Evolutionary conservation across 2,888 invertebrate genomes (phyloP), one percentile per base, ranked within the genome.

Genomic region (Synanthedon vespiformis): DNA sequence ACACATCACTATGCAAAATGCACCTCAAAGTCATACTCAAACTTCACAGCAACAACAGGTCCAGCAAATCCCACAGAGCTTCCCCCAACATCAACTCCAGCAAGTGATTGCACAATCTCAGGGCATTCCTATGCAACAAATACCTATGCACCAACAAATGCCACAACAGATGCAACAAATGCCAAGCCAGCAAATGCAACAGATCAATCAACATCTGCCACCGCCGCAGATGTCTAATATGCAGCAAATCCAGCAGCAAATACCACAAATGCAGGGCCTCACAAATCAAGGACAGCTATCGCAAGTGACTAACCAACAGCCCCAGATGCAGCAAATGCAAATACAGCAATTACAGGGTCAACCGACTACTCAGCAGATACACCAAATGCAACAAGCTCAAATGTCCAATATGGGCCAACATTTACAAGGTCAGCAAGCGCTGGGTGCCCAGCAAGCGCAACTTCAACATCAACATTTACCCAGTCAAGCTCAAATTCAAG

Each of bases 151-250:
- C 55, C 88, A 88, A 60, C 87, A 84, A 61, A 83, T 86, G 67
- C 84, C 88, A 14, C 89, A 89, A 61, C 88, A 88, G 62, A 81
- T 88, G 80, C 87, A 88, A 62, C 88, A 87, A 67, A 86, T 87
- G 58, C 86, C 87, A 52, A 84, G 86, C 58, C 86, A 86, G 65
- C 88, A 88, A 72, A 85, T 88, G 81, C 90, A 77, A 69, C 89
- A 79, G 74, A 83, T 88, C 61, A 74, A 78, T 60, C 86, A 86
- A 62, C 86, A 86, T 62, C 69, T 88, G 63, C 86, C 84, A 5
- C 88, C 88, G 62, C 62, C 79, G 1, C 88, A 86, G 62, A 79
- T 88, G 58, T 65, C 83, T 53, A 88, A 86, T 61, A 83, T 88
- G 76, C 87, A 80, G 57, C 81, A 87, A 68, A 81, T 88, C 73